phyloP scores from a whole-genome alignment of 2,113 vertebrate genomes.

The Ammodytes dubius region DNA sequence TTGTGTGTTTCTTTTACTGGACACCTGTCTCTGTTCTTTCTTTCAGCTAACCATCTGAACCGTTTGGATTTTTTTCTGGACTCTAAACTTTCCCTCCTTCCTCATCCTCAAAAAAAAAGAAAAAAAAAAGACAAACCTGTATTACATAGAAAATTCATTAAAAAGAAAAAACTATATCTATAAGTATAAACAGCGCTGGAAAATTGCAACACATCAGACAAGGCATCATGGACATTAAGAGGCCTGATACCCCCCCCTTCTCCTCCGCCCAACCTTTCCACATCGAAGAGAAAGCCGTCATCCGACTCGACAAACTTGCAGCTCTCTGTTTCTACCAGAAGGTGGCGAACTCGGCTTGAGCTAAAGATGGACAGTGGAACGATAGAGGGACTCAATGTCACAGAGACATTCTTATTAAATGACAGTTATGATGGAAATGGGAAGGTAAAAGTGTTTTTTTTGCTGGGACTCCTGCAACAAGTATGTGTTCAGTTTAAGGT shows the following conservation, averaged over 20 bases:
- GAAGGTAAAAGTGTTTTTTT: slow-evolving; percentile 53
- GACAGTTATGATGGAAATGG: slow-evolving; percentile 40
- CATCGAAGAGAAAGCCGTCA: slow-evolving; percentile 31
- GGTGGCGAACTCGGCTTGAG: slow-evolving; percentile 63
- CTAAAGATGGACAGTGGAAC: slow-evolving; percentile 56
- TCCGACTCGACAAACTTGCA: slow-evolving; percentile 49
- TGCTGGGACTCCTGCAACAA: slow-evolving; percentile 68
- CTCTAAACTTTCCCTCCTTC: slow-evolving; percentile 70
- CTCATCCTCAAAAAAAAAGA: slow-evolving; percentile 71
- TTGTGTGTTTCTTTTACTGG: slow-evolving; percentile 72
- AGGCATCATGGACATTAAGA: slow-evolving; percentile 62
- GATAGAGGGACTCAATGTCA: slow-evolving; percentile 39
- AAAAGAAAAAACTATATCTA: slow-evolving; percentile 35
- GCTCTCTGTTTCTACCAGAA: slow-evolving; percentile 64
- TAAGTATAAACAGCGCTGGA: slow-evolving; percentile 57
- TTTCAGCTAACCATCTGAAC: slow-evolving; percentile 94
- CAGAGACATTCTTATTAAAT: slow-evolving; percentile 49
- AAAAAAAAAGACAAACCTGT: slow-evolving; percentile 79
- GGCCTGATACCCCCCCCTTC: slow-evolving; percentile 9
- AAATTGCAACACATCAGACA: slow-evolving; percentile 58
- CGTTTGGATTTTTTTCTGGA: slow-evolving; percentile 85
- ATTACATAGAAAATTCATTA: slow-evolving; percentile 57
- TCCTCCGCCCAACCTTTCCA: background rate
- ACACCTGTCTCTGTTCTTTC: slow-evolving; percentile 76
- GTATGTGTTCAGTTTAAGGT: slow-evolving; percentile 74